Evolutionary conservation across 1,140 invertebrate genomes (phyloP).

Genomic region (Drosophila lowei): DNA sequence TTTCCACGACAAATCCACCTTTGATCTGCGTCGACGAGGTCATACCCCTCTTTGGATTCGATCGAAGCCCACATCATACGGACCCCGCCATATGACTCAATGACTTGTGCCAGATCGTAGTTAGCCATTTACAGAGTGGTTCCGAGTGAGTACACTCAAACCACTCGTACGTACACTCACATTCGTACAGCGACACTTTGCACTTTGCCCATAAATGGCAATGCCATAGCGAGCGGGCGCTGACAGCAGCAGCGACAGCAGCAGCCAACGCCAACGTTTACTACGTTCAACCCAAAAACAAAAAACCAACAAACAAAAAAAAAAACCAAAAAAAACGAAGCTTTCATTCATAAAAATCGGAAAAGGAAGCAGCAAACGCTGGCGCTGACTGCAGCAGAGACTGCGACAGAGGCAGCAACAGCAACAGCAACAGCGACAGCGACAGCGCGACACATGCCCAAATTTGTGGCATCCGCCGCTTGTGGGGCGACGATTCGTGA

Average conservation of each 20-base stretch:
- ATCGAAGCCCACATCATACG: constrained; percentile 17
- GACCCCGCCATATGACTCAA: constrained; percentile 23
- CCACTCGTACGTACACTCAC: constrained; percentile 3
- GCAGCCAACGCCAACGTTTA: constrained; percentile 46
- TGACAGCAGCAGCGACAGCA: not conserved
- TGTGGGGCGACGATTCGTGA: constrained; percentile 59
- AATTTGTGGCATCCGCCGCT: constrained; percentile 79
- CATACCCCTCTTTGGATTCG: not conserved
- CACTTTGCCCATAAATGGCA: constrained; percentile 71
- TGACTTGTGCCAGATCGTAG: constrained; percentile 34
- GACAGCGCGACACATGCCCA: constrained; percentile 68
- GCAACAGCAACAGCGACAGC: constrained; percentile 23
- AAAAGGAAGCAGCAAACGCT: constrained; percentile 63
- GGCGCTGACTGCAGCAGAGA: constrained; percentile 4
- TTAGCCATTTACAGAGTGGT: constrained; percentile 47
- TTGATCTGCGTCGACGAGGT: no score
- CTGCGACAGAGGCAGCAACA: constrained; percentile 12
- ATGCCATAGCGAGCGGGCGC: constrained; percentile 28
- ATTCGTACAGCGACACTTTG: constrained; percentile 51
- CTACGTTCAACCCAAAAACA: constrained; percentile 44
- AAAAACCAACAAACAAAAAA: not conserved
- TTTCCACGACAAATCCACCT: no score
- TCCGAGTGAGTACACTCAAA: constrained; percentile 14
- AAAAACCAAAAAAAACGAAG: constrained; percentile 16
- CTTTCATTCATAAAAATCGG: constrained; percentile 79